Evolutionary conservation across 2,797 vertebrate species (phyloP).

Genomic region (Geotrypetes seraphini): DNA sequence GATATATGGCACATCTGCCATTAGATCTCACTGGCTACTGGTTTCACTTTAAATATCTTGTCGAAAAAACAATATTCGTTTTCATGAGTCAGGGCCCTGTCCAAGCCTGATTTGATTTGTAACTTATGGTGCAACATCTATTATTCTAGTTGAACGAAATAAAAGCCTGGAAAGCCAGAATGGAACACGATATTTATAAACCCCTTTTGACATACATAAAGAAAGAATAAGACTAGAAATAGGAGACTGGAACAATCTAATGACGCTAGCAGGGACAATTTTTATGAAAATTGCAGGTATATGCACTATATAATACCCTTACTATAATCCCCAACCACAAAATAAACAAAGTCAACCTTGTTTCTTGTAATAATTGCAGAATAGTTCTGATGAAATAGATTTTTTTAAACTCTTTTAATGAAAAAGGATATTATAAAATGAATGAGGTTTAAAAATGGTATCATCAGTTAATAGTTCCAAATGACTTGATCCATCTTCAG

Average conservation of each 20-base stretch:
- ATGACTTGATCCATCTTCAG: too few species aligned
- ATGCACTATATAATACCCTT: neutral
- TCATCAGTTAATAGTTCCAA: too few species aligned
- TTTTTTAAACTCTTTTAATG: neutral
- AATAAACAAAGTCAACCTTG: neutral
- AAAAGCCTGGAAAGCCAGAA: slow-evolving; percentile 18
- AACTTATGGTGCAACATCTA: slow-evolving; percentile 23
- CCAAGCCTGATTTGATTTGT: slow-evolving; percentile 25
- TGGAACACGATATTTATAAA: slow-evolving; percentile 25
- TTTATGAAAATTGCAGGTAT: neutral
- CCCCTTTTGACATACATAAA: slow-evolving; percentile 15
- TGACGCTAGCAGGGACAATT: neutral
- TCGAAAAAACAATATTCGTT: too few species aligned
- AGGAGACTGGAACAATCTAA: neutral
- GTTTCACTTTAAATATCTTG: slow-evolving; percentile 23
- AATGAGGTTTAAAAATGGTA: neutral
- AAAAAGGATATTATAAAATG: neutral
- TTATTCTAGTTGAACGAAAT: slow-evolving; percentile 28
- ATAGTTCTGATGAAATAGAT: neutral
- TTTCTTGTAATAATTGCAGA: neutral
- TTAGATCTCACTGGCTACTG: slow-evolving; percentile 13
- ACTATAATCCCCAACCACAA: neutral
- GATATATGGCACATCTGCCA: too few species aligned
- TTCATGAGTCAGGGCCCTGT: slow-evolving; percentile 22
- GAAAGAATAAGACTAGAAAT: neutral